A percentile compares a stretch with the other conserved stretches of the same genome.
These are phyloP conservation scores for Eupithecia vulgata DNA, from an alignment of 2,888 invertebrate species.

Conservation along the genomic window DNA sequence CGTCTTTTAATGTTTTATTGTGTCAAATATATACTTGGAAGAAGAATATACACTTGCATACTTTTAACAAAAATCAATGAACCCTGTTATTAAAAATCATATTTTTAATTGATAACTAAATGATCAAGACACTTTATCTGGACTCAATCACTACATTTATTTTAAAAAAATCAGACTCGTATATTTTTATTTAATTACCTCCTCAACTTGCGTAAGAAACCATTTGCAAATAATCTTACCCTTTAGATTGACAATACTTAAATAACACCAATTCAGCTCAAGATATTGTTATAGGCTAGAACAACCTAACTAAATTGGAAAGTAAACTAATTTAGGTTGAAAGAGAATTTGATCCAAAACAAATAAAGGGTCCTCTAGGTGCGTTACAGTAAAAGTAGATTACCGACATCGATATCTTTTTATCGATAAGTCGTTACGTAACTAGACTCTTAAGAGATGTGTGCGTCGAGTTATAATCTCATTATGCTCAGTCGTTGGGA, in stretches of 20 bases:
- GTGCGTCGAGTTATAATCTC: conserved; percentile 7
- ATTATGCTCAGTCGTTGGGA: conserved; percentile 16
- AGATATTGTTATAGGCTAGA: not conserved
- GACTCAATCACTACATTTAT: no score
- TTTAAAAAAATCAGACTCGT: no score
- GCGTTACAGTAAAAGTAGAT: not conserved
- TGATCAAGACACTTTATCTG: no score
- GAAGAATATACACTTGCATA: no score
- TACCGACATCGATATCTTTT: conserved; percentile 17
- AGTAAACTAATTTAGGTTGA: conserved; percentile 25
- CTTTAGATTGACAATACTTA: conserved; percentile 11
- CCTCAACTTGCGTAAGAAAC: not conserved
- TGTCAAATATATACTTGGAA: not conserved
- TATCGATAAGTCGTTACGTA: conserved; percentile 19
- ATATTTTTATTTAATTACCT: not conserved
- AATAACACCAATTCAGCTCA: conserved; percentile 23
- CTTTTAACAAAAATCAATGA: not conserved
- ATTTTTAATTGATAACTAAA: not conserved
- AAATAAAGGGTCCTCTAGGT: conserved; percentile 10
- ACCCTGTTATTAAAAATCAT: not conserved
- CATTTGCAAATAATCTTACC: not conserved
- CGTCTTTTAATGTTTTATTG: not conserved
- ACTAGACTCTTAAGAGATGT: conserved; percentile 13
- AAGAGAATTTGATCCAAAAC: conserved; percentile 24
- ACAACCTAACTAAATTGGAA: conserved; percentile 25